These are phyloP conservation scores for Prosopocoilus inquinatus DNA, from an alignment of 2,888 invertebrate species.

Conservation along the genomic window DNA sequence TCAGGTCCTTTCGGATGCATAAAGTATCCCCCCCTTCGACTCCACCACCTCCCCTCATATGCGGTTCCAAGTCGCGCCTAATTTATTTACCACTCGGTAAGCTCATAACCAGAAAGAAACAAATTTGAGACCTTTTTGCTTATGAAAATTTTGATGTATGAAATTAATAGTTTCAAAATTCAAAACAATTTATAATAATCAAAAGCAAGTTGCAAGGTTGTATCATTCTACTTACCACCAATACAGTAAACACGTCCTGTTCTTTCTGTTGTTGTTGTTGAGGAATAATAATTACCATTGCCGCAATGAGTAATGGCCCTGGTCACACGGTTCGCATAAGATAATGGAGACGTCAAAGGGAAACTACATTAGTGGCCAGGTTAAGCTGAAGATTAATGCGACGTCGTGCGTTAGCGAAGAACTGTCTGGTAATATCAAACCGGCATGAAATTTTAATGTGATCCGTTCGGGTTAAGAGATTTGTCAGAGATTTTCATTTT, in stretches of 20 bases:
- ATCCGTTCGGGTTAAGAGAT: too few species aligned
- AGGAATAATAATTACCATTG: neutral
- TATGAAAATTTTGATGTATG: neutral
- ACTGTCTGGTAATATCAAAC: neutral
- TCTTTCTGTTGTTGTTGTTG: neutral
- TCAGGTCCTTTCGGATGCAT: constrained; percentile 9
- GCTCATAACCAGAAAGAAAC: neutral
- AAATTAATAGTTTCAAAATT: too few species aligned
- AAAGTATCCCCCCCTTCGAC: too few species aligned
- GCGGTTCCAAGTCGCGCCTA: too few species aligned
- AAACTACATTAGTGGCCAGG: constrained; percentile 3
- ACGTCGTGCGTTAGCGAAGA: neutral
- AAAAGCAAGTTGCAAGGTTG: too few species aligned
- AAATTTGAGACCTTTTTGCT: neutral
- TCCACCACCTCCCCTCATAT: too few species aligned
- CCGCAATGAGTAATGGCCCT: constrained; percentile 1
- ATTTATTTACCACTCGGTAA: neutral
- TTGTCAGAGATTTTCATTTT: too few species aligned
- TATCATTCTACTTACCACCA: neutral
- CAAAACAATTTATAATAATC: too few species aligned
- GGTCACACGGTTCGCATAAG: neutral
- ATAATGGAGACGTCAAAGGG: constrained; percentile 2
- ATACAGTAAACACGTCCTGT: neutral
- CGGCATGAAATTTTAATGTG: neutral
- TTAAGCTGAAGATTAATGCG: constrained; percentile 2